Conservation (phyloP, 1,140 invertebrate genomes). For the Drosophila punjabiensis region DNA sequence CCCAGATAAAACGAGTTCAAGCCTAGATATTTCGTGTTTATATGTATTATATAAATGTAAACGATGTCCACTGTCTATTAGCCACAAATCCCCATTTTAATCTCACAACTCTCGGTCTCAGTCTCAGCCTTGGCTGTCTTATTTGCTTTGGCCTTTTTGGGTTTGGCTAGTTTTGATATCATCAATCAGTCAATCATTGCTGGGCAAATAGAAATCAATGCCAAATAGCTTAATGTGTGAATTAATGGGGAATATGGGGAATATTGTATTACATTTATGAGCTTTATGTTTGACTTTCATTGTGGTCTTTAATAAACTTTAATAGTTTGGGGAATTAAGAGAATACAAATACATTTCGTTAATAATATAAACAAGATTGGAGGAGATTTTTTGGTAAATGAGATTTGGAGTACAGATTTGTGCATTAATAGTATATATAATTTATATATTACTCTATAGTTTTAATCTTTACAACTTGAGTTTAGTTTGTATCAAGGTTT, state of each 20-base stretch:
- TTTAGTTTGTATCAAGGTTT: too few relatives aligned
- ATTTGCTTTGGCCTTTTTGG: conserved; percentile 34
- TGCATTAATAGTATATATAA: neutral
- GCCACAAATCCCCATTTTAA: conserved; percentile 42
- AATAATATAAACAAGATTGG: neutral
- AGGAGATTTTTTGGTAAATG: neutral
- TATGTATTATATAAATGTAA: neutral
- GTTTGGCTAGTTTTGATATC: conserved; percentile 39
- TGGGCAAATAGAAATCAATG: conserved; percentile 62
- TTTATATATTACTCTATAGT: neutral
- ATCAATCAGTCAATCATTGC: conserved; percentile 50
- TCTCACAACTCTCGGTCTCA: conserved; percentile 1
- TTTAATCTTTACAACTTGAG: neutral
- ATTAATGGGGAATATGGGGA: conserved; percentile 26
- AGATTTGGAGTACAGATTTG: too few relatives aligned
- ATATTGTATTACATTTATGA: conserved; percentile 49
- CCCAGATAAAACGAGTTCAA: conserved; percentile 35
- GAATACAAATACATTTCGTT: neutral
- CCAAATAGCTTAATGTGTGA: conserved; percentile 57
- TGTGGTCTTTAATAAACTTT: conserved; percentile 13
- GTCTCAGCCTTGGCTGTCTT: neutral
- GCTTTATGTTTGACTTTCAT: conserved; percentile 18
- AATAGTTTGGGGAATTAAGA: neutral
- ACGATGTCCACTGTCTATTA: conserved; percentile 44
- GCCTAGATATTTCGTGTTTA: conserved; percentile 3